Evolutionary conservation across 2,888 invertebrate genomes (phyloP).

Genomic region (Apeira syringaria): DNA sequence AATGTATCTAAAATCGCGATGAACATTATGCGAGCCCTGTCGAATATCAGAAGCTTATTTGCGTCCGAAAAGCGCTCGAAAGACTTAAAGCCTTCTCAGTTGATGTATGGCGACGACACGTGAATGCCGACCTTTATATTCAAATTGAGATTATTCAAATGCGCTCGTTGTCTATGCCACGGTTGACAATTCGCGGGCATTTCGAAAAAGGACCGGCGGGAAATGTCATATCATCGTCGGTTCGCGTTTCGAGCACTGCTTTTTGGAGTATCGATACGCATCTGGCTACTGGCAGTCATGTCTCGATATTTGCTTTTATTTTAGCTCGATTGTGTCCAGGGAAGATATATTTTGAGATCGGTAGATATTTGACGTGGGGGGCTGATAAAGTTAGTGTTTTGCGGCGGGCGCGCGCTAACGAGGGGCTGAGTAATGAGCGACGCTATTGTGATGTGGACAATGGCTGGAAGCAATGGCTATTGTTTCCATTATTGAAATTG

Average conservation of each 20-base stretch:
- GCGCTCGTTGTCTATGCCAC: constrained; percentile 73
- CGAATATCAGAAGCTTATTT: constrained; percentile 78
- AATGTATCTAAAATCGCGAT: constrained; percentile 31
- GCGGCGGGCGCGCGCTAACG: constrained; percentile 75
- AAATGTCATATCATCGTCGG: constrained; percentile 72
- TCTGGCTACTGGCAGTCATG: constrained; percentile 70
- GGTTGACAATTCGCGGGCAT: constrained; percentile 78
- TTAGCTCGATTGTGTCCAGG: constrained; percentile 69
- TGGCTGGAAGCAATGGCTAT: constrained; percentile 66
- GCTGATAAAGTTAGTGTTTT: constrained; percentile 80
- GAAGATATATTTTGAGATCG: constrained; percentile 73
- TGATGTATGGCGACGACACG: constrained; percentile 78
- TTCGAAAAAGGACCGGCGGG: constrained; percentile 74
- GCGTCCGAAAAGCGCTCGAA: constrained; percentile 79
- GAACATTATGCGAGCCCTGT: constrained; percentile 61
- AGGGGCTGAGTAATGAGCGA: constrained; percentile 78
- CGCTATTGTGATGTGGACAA: constrained; percentile 78
- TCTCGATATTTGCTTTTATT: constrained; percentile 59
- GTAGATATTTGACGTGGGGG: constrained; percentile 75
- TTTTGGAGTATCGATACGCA: constrained; percentile 77
- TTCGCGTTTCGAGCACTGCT: constrained; percentile 49
- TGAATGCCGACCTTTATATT: constrained; percentile 81
- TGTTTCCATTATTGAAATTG: constrained; percentile 78
- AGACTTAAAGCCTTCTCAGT: constrained; percentile 76
- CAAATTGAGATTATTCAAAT: constrained; percentile 79